Evolutionary conservation across 1,140 invertebrate species (phyloP).

Genomic region (Zaprionus ornatus): DNA sequence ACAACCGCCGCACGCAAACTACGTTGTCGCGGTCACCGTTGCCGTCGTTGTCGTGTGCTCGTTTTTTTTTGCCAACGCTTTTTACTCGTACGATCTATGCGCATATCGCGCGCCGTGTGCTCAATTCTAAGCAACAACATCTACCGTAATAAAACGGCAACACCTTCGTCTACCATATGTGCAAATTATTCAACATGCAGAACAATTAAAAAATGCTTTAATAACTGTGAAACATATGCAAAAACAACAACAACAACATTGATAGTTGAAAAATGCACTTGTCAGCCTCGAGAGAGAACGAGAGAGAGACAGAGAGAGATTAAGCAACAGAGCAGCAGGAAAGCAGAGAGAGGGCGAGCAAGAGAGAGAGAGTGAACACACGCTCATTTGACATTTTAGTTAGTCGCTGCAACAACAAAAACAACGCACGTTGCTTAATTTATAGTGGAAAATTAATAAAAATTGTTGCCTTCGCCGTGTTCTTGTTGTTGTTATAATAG

Average conservation of each 20-base stretch:
- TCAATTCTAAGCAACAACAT: slow-evolving; percentile 53
- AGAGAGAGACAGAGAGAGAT: neutral
- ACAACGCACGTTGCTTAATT: slow-evolving; percentile 37
- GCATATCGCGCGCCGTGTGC: slow-evolving; percentile 49
- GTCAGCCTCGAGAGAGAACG: slow-evolving; percentile 23
- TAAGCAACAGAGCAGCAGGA: neutral
- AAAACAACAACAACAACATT: slow-evolving; percentile 5
- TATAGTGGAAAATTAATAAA: slow-evolving; percentile 59
- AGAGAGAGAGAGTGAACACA: slow-evolving; percentile 1
- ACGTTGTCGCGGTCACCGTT: slow-evolving; percentile 2
- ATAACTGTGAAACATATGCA: slow-evolving; percentile 14
- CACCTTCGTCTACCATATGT: slow-evolving; percentile 59
- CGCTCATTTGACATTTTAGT: slow-evolving; percentile 57
- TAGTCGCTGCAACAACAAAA: slow-evolving; percentile 41
- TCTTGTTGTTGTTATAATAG: slow-evolving; percentile 6
- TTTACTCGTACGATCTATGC: slow-evolving; percentile 70
- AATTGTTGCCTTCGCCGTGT: slow-evolving; percentile 16
- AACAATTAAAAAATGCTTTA: slow-evolving; percentile 27
- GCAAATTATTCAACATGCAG: slow-evolving; percentile 56
- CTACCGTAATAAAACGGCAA: slow-evolving; percentile 7
- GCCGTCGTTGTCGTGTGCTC: neutral
- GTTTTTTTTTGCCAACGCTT: slow-evolving; percentile 36
- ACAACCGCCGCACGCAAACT: slow-evolving; percentile 7
- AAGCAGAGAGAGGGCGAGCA: slow-evolving; percentile 1
- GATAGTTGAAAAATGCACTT: slow-evolving; percentile 49